Evolutionary conservation across 2,797 vertebrate genomes (phyloP), one percentile per base, ranked within the genome.

Genomic region (Pangasius krempfi): DNA sequence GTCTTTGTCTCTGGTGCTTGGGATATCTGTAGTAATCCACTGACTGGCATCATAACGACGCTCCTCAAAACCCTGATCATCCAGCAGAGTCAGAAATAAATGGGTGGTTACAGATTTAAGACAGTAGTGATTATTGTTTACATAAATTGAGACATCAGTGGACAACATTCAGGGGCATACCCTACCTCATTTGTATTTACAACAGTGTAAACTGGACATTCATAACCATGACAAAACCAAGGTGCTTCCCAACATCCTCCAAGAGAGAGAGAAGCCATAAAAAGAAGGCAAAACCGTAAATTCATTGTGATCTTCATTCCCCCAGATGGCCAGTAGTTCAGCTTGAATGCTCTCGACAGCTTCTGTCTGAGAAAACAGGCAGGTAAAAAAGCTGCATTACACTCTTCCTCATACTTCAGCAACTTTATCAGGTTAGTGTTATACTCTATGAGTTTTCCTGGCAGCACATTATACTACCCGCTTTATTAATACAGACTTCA

Each of bases 21-120:
- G 14, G 0, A 93, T 0, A 14, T 72, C 70, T 25, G 92, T 92
- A 56, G 89, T 92, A 0, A 95, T 90, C 95, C 95, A 96, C 4
- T 72, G 20, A 33, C 88, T 91, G 10, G 20, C 1, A 0, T 40
- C 4, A 22, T 95, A 95, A 6, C 4, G 2, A 50, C 92, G 92
- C 62, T 93, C 91, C 76, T 92, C 90, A 89, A 92, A 92, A 27
- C 47, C 80, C 93, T 80, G 8, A 20, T 56, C 13, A 50, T 73
- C 8, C 37, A 73, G 18, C 37, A 4, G 30, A 10, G 27, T 66
- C 50, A 47, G 9, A 20, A 30, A 16, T 30, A 54, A 50, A 54
- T 33, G 13, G 6, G 20, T 54, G 12, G 1, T n/a, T 76, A 44
- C 25, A 75, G 18, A 44, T 27, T 27, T 13, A 50, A 47, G 4